These are phyloP conservation scores for Apodemus sylvaticus DNA, from an alignment of 2,113 vertebrate genomes.

Conservation along the genomic window DNA sequence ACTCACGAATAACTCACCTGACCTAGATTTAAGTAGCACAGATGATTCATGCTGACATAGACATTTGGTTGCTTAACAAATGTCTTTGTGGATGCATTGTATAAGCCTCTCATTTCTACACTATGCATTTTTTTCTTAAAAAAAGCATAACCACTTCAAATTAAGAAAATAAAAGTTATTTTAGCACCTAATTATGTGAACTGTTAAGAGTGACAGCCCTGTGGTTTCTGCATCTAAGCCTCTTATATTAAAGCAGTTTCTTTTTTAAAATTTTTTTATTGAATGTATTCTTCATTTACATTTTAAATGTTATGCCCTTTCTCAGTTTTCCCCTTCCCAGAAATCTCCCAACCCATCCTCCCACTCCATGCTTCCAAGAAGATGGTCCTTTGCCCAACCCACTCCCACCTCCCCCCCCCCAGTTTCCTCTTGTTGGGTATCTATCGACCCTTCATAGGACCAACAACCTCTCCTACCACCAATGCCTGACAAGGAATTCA, in stretches of 20 bases:
- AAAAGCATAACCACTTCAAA: neutral
- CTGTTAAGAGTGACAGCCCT: neutral
- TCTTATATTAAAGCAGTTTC: neutral
- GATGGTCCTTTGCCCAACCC: too few species aligned
- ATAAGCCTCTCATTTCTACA: neutral
- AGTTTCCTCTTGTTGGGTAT: too few species aligned
- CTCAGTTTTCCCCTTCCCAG: too few species aligned
- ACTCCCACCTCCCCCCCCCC: too few species aligned
- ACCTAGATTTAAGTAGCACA: slow-evolving; percentile 50
- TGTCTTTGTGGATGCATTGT: neutral
- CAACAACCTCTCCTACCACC: too few species aligned
- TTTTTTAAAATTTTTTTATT: too few species aligned
- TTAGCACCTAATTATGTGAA: neutral
- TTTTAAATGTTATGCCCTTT: too few species aligned
- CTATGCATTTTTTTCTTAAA: neutral
- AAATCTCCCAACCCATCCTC: too few species aligned
- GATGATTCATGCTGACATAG: neutral
- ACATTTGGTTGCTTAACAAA: slow-evolving; percentile 9
- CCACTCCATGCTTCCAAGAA: too few species aligned
- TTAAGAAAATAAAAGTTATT: neutral
- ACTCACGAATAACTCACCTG: slow-evolving; percentile 15
- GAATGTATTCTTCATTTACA: too few species aligned
- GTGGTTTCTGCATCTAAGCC: neutral
- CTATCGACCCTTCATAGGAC: too few species aligned
- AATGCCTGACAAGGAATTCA: too few species aligned